These are phyloP conservation scores for Empidonax alnorum DNA, from an alignment of 2,113 vertebrate genomes.

Conservation along the genomic window DNA sequence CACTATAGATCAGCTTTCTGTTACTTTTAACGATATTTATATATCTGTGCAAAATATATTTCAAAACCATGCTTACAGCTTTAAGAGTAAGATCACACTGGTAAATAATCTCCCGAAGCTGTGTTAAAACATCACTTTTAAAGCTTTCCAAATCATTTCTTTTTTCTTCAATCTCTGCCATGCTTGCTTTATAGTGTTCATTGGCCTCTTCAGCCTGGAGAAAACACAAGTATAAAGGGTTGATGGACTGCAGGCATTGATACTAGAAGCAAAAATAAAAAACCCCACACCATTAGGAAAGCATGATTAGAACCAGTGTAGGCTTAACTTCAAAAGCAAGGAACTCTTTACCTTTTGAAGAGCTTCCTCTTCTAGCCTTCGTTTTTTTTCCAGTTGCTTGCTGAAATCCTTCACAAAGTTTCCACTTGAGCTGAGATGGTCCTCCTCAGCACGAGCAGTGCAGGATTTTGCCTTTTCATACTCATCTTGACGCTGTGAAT, in stretches of 20 bases:
- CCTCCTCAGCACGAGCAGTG: conserved; percentile 90
- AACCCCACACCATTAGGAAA: background rate
- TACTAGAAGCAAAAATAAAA: background rate
- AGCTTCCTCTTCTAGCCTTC: conserved; percentile 91
- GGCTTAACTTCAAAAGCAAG: background rate
- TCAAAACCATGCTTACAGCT: conserved; percentile 81
- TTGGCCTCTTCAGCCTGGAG: conserved; percentile 90
- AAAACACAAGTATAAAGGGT: conserved; percentile 2
- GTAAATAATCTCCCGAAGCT: conserved; percentile 91
- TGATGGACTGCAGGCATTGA: background rate
- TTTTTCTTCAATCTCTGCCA: conserved; percentile 87
- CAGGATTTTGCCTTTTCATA: conserved; percentile 92
- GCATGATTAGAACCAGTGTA: background rate
- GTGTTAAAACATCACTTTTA: conserved; percentile 89
- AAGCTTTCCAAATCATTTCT: conserved; percentile 85
- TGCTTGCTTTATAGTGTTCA: conserved; percentile 88
- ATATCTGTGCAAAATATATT: background rate
- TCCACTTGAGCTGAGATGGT: conserved; percentile 77
- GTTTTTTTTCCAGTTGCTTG: conserved; percentile 91
- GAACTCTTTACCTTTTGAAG: conserved; percentile 85
- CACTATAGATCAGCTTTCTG: background rate
- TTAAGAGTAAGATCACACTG: conserved; percentile 98
- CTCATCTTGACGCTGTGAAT: conserved; percentile 91
- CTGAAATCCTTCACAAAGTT: conserved; percentile 76
- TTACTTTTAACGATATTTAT: background rate